A percentile compares a stretch with the other conserved stretches of the same genome.
phyloP scores from a whole-genome alignment of 2,113 vertebrate species.

The Herpetotheres cachinnans region DNA sequence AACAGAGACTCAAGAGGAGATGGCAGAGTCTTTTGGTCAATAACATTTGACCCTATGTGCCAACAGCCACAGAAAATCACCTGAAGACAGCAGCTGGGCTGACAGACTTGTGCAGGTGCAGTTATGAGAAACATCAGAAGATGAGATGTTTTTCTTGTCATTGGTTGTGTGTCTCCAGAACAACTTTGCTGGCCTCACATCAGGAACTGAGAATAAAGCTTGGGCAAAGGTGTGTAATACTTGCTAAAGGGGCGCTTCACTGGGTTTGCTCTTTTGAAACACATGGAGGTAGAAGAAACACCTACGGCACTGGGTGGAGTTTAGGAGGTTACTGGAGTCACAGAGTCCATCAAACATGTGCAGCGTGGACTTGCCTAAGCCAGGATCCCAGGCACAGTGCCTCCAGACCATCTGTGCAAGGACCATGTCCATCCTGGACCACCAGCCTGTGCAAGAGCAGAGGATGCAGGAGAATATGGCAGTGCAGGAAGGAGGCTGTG shows the following conservation, averaged over 20 bases:
- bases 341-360: neutral
- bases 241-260: neutral
- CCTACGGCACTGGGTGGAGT: neutral
- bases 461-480: neutral
- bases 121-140: neutral
- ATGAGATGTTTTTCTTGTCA: neutral
- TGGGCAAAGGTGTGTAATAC: neutral
- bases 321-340: neutral
- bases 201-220: neutral
- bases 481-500: neutral
- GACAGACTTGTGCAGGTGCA: neutral
- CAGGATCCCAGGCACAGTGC: neutral
- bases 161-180: neutral
- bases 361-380: neutral
- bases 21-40: neutral
- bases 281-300: neutral
- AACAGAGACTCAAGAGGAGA: neutral
- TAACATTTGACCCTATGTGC: neutral
- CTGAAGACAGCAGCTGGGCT: neutral
- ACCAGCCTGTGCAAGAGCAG: neutral
- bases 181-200: neutral
- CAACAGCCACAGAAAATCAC: neutral
- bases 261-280: neutral
- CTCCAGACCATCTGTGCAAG: neutral
- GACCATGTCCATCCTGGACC: neutral